A percentile compares a stretch with the other conserved stretches of the same genome.
phyloP scores from a whole-genome alignment of 2,888 invertebrate species.

The Trimorus sp. region DNA sequence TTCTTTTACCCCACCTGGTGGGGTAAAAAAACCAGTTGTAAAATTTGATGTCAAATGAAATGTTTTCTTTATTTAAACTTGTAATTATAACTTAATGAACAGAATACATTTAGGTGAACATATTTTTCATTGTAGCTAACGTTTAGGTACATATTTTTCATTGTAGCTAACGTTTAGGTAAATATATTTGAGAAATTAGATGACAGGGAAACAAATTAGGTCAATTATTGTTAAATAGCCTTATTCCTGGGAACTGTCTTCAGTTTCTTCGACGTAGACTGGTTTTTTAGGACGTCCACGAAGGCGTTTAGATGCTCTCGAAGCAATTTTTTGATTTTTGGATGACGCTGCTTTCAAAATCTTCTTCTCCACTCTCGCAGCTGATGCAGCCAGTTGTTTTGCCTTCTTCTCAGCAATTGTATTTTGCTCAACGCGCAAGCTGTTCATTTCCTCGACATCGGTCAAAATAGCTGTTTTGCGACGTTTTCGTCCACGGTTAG shows the following conservation, averaged over 20 bases:
- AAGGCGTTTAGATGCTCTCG: conserved; percentile 15
- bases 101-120: conserved; percentile 11
- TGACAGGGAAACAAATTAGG: background rate
- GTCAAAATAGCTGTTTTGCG: conserved; percentile 34
- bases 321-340: background rate
- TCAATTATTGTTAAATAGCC: background rate
- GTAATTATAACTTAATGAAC: conserved; percentile 13
- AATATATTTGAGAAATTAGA: background rate
- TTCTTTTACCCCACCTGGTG: conserved; percentile 23
- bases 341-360: conserved; percentile 10
- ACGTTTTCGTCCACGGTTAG: conserved; percentile 27
- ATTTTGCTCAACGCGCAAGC: conserved; percentile 27
- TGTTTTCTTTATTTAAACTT: conserved; percentile 17
- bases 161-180: too few relatives aligned
- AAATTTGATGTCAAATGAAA: background rate
- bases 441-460: conserved; percentile 25
- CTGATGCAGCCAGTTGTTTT: conserved; percentile 19
- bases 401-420: conserved; percentile 23
- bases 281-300: conserved; percentile 15
- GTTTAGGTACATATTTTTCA: background rate
- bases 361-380: conserved; percentile 23
- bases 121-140: background rate
- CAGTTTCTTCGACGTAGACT: conserved; percentile 11
- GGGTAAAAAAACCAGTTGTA: conserved; percentile 13
- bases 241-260: conserved; percentile 17